These are phyloP conservation scores for Tachina grossa DNA, from an alignment of 2,888 invertebrate species.

Conservation along the genomic window DNA sequence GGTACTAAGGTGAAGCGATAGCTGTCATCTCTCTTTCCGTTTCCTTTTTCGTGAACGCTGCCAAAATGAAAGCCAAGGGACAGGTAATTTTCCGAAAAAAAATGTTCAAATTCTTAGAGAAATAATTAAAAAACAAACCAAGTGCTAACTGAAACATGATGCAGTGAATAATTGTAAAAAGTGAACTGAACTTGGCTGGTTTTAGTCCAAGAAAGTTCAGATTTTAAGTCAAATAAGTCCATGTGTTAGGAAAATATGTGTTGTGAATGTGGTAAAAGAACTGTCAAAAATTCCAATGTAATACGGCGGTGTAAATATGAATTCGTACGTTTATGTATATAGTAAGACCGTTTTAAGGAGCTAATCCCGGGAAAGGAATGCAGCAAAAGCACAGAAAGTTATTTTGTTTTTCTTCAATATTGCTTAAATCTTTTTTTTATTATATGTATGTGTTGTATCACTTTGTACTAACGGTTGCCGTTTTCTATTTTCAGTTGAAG, in stretches of 20 bases:
- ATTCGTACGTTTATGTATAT: neutral
- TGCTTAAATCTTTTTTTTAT: conserved; percentile 34
- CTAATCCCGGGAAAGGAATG: too few species aligned
- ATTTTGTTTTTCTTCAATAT: neutral
- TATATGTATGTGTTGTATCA: neutral
- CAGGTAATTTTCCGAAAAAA: conserved; percentile 85
- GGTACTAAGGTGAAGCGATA: conserved; percentile 59
- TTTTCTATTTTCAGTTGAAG: conserved; percentile 88
- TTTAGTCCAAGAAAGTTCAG: neutral
- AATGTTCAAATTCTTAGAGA: conserved; percentile 38
- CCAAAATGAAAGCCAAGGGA: conserved; percentile 94
- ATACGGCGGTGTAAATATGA: conserved; percentile 18
- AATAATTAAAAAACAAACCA: conserved; percentile 20
- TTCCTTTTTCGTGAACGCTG: conserved; percentile 83
- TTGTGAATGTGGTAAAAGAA: conserved; percentile 45
- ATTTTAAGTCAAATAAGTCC: conserved; percentile 19
- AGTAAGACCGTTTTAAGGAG: neutral
- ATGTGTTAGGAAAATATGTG: too few species aligned
- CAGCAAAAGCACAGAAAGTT: too few species aligned
- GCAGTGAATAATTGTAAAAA: neutral
- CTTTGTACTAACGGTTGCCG: conserved; percentile 74
- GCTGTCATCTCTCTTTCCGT: conserved; percentile 77
- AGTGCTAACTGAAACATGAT: neutral
- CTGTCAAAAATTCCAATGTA: conserved; percentile 37
- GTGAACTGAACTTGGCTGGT: neutral